phyloP scores from a whole-genome alignment of 2,888 invertebrate species.

The Stenotaenia linearis region DNA sequence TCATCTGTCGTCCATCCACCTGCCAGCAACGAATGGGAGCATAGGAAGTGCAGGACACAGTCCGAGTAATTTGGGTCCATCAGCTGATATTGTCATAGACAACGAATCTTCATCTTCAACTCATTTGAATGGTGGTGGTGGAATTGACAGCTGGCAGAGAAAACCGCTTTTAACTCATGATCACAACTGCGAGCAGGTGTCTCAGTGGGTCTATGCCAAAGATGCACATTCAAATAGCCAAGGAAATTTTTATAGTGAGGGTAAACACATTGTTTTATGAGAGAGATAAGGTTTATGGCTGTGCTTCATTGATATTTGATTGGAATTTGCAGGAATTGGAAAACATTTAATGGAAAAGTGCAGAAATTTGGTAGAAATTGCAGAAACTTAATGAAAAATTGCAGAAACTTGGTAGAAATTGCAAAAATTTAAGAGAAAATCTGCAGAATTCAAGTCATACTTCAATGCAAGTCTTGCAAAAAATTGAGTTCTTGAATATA shows the following conservation, averaged over 20 bases:
- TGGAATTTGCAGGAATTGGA: too few relatives aligned
- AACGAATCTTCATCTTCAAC: not conserved
- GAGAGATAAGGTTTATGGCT: too few relatives aligned
- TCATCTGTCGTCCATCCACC: slow-evolving; percentile 28
- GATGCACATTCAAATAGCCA: slow-evolving; percentile 13
- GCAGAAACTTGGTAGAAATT: too few relatives aligned
- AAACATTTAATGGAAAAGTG: too few relatives aligned
- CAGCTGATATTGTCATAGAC: not conserved
- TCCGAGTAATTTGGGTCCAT: not conserved
- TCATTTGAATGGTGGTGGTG: slow-evolving; percentile 18
- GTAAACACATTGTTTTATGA: too few relatives aligned
- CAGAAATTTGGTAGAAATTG: too few relatives aligned
- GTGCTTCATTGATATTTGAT: not conserved
- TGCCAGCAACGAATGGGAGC: not conserved
- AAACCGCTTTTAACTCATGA: slow-evolving; percentile 34
- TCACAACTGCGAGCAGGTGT: not conserved
- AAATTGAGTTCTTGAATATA: too few relatives aligned
- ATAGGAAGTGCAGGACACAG: slow-evolving; percentile 4
- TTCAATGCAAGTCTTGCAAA: too few relatives aligned
- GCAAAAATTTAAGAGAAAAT: too few relatives aligned
- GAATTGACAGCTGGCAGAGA: slow-evolving; percentile 35
- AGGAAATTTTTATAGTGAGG: not conserved
- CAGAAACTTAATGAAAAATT: too few relatives aligned
- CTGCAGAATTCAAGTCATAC: too few relatives aligned
- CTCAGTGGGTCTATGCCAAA: slow-evolving; percentile 6